Evolutionary conservation across 2,113 vertebrate species (phyloP).

Genomic region (Cinclus cinclus): DNA sequence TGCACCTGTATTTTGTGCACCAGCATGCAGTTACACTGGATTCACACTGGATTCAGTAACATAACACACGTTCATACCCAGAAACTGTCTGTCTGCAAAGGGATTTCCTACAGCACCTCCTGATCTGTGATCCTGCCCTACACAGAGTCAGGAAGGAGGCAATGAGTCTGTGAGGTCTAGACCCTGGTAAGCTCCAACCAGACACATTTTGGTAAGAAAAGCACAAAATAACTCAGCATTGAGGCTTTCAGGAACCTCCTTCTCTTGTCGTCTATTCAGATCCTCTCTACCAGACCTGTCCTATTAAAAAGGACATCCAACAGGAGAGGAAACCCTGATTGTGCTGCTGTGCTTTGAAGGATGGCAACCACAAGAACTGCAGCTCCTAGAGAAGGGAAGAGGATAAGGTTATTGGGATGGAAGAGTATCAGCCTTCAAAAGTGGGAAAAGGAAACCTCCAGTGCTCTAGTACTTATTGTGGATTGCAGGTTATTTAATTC

Average conservation of each 20-base stretch:
- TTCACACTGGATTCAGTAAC: neutral
- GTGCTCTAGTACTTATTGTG: accelerated
- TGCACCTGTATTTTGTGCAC: neutral
- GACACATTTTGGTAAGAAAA: neutral
- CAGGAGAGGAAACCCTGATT: neutral
- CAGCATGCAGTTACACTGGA: neutral
- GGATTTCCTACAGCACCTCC: neutral
- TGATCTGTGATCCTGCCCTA: neutral
- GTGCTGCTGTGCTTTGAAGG: neutral
- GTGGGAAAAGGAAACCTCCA: neutral
- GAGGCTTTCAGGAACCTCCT: neutral
- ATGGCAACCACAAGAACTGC: neutral
- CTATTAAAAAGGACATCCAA: neutral
- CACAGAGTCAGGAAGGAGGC: neutral
- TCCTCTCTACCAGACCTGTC: neutral
- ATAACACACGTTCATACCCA: neutral
- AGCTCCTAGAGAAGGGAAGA: neutral
- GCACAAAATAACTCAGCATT: neutral
- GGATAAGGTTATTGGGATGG: neutral
- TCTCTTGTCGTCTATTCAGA: neutral
- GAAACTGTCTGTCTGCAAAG: neutral
- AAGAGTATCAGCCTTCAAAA: neutral
- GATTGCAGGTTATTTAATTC: neutral
- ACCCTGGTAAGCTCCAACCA: neutral
- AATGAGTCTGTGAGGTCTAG: neutral